Conservation (phyloP, 35 echinoderm and acorn worm species). For the Ptychodera flava region DNA sequence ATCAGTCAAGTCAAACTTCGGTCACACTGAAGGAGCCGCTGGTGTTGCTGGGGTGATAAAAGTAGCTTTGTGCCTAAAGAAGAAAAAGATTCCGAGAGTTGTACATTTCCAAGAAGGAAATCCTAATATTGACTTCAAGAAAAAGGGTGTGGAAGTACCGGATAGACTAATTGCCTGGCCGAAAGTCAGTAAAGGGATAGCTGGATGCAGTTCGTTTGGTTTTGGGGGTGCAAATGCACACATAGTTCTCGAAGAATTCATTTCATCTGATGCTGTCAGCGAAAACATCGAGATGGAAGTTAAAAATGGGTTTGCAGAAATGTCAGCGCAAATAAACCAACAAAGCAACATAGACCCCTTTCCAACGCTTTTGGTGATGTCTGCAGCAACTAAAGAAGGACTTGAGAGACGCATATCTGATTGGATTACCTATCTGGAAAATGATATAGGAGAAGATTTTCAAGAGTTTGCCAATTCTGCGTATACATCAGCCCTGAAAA, state of each 20-base stretch:
- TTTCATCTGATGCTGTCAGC: not conserved
- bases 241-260: not conserved
- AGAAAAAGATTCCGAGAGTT: not conserved
- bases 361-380: not conserved
- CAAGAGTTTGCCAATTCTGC: not conserved
- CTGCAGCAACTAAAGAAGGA: not conserved
- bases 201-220: not conserved
- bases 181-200: not conserved
- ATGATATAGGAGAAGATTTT: not conserved
- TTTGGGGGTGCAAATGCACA: not conserved
- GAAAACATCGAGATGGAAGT: not conserved
- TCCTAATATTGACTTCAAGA: constrained; percentile 6
- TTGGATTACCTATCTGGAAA: not conserved
- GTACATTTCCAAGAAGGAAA: constrained; percentile 8
- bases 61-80: not conserved
- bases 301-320: not conserved
- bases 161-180: not conserved
- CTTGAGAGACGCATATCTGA: not conserved
- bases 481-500: not conserved
- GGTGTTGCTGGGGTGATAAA: not conserved
- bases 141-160: not conserved
- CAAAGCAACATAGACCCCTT: not conserved
- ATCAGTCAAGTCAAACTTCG: constrained; percentile 63
- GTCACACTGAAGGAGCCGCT: not conserved
- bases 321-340: not conserved